Evolutionary conservation across 2,113 vertebrate genomes (phyloP).

Genomic region (Erinaceus europaeus): DNA sequence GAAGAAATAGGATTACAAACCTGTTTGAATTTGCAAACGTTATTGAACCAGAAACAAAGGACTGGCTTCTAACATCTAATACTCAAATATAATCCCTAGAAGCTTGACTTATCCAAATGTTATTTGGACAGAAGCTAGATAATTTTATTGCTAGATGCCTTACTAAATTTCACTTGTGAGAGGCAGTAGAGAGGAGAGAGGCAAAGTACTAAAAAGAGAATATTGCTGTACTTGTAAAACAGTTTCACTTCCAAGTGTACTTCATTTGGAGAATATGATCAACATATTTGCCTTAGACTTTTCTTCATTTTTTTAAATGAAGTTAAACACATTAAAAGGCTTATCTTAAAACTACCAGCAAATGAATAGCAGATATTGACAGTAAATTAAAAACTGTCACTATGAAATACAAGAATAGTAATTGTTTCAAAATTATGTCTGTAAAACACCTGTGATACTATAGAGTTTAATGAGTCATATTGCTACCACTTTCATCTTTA

Average conservation of each 20-base stretch:
- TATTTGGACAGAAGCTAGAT: conserved; percentile 42
- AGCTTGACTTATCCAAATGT: conserved; percentile 69
- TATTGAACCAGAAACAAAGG: conserved; percentile 66
- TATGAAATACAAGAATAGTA: not conserved
- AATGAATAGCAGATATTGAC: conserved; percentile 31
- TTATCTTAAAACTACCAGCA: conserved; percentile 32
- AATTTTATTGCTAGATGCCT: conserved; percentile 43
- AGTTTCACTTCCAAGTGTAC: conserved; percentile 40
- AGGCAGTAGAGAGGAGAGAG: conserved; percentile 32
- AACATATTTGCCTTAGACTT: conserved; percentile 45
- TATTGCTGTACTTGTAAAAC: conserved; percentile 33
- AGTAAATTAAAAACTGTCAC: conserved; percentile 43
- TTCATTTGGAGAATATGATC: conserved; percentile 38
- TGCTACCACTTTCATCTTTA: conserved; percentile 60
- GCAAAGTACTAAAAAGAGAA: conserved; percentile 30
- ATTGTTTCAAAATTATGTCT: conserved; percentile 51
- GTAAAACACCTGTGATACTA: conserved; percentile 58
- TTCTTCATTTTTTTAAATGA: conserved; percentile 54
- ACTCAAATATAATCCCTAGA: conserved; percentile 62
- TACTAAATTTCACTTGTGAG: conserved; percentile 16
- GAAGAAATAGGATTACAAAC: conserved; percentile 51
- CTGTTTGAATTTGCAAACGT: conserved; percentile 57
- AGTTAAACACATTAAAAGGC: conserved; percentile 26
- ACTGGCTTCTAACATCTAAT: conserved; percentile 73
- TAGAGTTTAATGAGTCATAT: conserved; percentile 60